These are phyloP conservation scores for Drosophila maculinotata DNA, from an alignment of 2,888 invertebrate species.

Conservation along the genomic window DNA sequence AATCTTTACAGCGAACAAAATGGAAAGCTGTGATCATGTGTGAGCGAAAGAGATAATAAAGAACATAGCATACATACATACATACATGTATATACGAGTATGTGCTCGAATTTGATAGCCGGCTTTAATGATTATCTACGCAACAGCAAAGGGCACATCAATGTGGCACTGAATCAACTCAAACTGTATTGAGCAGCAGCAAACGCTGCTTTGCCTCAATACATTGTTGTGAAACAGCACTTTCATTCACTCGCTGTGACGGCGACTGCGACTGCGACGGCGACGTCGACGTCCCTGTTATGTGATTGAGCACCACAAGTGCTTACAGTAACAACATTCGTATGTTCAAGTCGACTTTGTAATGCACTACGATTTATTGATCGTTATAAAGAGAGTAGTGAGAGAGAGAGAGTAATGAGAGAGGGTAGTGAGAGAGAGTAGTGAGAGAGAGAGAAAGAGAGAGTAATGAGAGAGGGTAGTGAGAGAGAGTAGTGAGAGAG, in stretches of 20 bases:
- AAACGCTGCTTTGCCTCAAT: background rate
- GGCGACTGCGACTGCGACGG: background rate
- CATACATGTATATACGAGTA: too few relatives aligned
- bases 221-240: constrained; percentile 18
- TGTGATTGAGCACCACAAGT: constrained; percentile 26
- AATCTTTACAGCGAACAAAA: background rate
- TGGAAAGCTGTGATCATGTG: constrained; percentile 6
- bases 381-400: too few relatives aligned
- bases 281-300: constrained; percentile 35
- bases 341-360: background rate
- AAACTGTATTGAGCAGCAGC: background rate
- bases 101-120: background rate
- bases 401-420: too few relatives aligned
- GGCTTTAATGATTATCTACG: constrained; percentile 4
- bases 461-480: too few relatives aligned
- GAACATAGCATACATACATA: too few relatives aligned
- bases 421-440: too few relatives aligned
- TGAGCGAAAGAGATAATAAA: constrained; percentile 1
- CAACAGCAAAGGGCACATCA: constrained; percentile 5
- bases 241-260: constrained; percentile 25
- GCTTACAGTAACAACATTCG: background rate
- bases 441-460: too few relatives aligned
- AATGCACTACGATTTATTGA: constrained; percentile 17
- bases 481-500: too few relatives aligned
- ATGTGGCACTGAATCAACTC: background rate